Evolutionary conservation across 92 coral and sea anemone genomes (phyloP), one percentile per base, ranked within the genome.

Genomic region (Epizoanthus scotinus): DNA sequence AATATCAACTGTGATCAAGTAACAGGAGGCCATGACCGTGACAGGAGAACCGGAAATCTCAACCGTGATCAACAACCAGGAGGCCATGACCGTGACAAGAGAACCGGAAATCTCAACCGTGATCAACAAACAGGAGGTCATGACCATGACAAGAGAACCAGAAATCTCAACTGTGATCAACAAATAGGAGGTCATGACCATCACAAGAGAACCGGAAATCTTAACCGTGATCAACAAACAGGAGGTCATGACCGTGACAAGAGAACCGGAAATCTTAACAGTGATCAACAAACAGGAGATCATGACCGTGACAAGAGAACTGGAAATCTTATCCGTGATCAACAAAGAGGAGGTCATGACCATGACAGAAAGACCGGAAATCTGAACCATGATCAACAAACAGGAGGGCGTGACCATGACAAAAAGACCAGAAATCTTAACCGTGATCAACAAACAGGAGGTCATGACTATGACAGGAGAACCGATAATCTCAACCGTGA

Each of bases 131-230:
- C 38, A 6, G 77, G 66, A 47, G 31, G 67, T 13, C 36, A 55
- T 52, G 67, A 44, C 40, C 29, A 62, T 36, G 77, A 78, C 63
- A 67, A 84, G 77, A 27, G 40, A 77, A 27, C 63, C 49, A 34
- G 40, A 34, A 34, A 34, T 5, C 40, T 34, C 6, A 6, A 6
- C 5, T 3, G 40, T 34, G 40, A 34, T 34, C 3, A 34, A 29
- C 56, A n/a, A n/a, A n/a, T 42, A 54, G 34, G 40, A 9, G 79
- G 31, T 9, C 56, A 70, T 21, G 85, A 69, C 53, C 78, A 67
- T 38, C 49, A 71, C 58, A 62, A 73, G 64, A 52, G 26, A 12
- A 75, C 34, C 25, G 82, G 58, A 75, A 75, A 81, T 80, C 68
- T 34, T 60, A 52, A 18, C 57, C 71, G 67, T 26, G 70, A 71